Evolutionary conservation across 2,113 vertebrate genomes (phyloP), one percentile per base, ranked within the genome.

Genomic region (Perca fluviatilis): DNA sequence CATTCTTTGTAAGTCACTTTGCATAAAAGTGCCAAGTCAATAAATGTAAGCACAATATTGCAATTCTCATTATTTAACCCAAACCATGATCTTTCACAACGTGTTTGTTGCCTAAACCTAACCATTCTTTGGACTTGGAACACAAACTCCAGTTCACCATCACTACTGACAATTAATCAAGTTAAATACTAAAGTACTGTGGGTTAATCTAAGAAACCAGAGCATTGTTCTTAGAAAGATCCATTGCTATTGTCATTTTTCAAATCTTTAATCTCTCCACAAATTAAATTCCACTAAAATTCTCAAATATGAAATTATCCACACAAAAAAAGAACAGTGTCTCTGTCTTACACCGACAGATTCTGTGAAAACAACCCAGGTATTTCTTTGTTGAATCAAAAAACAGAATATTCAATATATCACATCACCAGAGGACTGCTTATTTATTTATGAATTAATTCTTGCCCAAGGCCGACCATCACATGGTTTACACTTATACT

Each of bases 401-500:
- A 84, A 60, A 43, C 62, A n/a, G 53, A 76, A 79, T 79, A 63
- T 78, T 74, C 79, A 71, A 62, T 71, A 58, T 25, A 62, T 76
- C 19, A 23, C 43, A 23, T 47, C 46, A n/a, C 46, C 64, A 25
- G 64, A 68, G 50, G 54, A 65, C 60, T 80, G 46, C 67, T 86
- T 81, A 50, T 88, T 74, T 91, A 91, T 92, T 91, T 82, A 92
- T 90, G n/a, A 78, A 82, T 90, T 87, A 83, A 67, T 56, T 62
- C 14, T 16, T 46, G 79, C 85, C 69, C 70, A 76, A 60, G n/a
- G 80, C 81, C 51, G 21, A 71, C 62, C 63, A 60, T 86, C 76
- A 30, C 68, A 74, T 78, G 60, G 23, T 66, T 84, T 75, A 58
- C 80, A 69, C 82, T 84, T 82, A 72, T 68, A 68, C 63, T 76